Evolutionary conservation across 2,888 invertebrate species (phyloP).

Genomic region (Hypomecis punctinalis): DNA sequence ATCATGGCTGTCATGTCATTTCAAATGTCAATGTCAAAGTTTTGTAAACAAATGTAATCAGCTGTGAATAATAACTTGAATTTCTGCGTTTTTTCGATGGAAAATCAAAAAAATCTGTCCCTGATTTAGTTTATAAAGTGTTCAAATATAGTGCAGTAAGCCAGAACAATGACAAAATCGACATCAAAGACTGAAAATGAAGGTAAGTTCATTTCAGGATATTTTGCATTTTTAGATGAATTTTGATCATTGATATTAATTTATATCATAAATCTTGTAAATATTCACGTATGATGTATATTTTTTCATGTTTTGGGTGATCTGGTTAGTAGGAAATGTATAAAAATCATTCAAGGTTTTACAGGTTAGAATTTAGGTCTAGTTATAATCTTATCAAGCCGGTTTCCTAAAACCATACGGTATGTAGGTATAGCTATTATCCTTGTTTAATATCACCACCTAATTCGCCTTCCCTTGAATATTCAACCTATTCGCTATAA

Average conservation of each 20-base stretch:
- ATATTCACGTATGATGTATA: not conserved
- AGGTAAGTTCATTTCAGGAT: conserved; percentile 50
- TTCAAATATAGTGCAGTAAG: conserved; percentile 1
- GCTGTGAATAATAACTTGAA: conserved; percentile 29
- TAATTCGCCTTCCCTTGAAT: no score
- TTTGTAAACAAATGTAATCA: conserved; percentile 38
- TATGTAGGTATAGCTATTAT: no score
- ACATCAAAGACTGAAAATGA: conserved; percentile 51
- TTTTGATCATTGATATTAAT: not conserved
- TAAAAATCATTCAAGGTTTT: not conserved
- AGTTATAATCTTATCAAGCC: no score
- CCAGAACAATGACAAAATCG: conserved; percentile 49
- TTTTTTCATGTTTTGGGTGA: not conserved
- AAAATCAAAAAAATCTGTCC: not conserved
- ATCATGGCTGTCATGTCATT: no score
- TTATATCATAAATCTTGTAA: not conserved
- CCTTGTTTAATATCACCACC: no score
- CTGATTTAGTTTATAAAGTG: conserved; percentile 4
- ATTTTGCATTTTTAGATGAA: not conserved
- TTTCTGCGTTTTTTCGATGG: not conserved
- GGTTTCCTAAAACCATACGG: no score
- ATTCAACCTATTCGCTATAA: no score
- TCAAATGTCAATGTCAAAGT: conserved; percentile 31
- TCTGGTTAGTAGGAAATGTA: not conserved
- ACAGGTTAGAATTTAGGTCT: no score